phyloP scores from a whole-genome alignment of 2,888 invertebrate genomes.

The Drosophila helvetica region DNA sequence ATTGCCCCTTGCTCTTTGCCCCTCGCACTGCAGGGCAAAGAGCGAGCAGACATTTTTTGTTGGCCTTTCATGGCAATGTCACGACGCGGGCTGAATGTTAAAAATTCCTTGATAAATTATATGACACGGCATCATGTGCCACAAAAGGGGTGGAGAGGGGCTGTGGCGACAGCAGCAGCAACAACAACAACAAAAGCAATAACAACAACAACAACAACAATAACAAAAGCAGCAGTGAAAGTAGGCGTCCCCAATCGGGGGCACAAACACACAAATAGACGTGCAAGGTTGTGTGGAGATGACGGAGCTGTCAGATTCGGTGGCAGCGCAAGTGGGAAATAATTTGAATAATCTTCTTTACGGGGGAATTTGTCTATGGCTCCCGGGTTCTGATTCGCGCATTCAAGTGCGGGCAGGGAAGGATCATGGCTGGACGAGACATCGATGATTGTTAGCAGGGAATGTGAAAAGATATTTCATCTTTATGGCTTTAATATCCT shows the following conservation, averaged over 20 bases:
- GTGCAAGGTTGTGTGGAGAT: constrained; percentile 29
- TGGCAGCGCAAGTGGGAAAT: constrained; percentile 36
- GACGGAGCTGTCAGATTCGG: constrained; percentile 23
- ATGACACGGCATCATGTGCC: constrained; percentile 54
- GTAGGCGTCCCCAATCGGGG: constrained; percentile 9
- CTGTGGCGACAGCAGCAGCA: constrained; percentile 2
- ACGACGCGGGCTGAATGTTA: constrained; percentile 61
- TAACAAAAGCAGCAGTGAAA: constrained; percentile 13
- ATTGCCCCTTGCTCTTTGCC: background rate
- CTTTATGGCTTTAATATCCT: constrained; percentile 58
- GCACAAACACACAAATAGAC: constrained; percentile 41
- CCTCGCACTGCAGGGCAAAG: constrained; percentile 15
- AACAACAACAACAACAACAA: background rate
- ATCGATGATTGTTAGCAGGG: constrained; percentile 16
- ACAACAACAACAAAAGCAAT: background rate
- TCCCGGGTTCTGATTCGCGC: constrained; percentile 4
- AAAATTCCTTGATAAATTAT: constrained; percentile 65
- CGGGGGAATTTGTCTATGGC: constrained; percentile 32
- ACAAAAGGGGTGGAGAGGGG: constrained; percentile 20
- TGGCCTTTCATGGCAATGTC: constrained; percentile 53
- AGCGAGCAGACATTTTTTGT: constrained; percentile 25
- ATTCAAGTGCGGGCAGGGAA: constrained; percentile 6
- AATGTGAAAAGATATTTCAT: constrained; percentile 42
- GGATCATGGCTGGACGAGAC: constrained; percentile 21
- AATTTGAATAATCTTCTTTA: constrained; percentile 38